Base-by-base conservation (phyloP, 2,797 vertebrate species). In the Babyrousa celebensis region DNA sequence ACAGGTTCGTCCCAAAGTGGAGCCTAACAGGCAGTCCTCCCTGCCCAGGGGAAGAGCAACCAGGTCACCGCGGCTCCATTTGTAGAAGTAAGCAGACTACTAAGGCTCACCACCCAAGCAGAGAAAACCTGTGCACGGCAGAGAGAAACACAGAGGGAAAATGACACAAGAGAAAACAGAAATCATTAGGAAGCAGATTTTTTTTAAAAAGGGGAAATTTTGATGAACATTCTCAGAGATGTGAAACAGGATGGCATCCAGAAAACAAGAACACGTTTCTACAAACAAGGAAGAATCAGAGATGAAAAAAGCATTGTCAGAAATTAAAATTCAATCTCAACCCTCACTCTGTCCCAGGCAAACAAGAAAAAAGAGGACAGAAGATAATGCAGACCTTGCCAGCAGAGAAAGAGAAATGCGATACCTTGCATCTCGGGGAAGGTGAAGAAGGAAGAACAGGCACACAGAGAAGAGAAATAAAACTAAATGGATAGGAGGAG, bases 281-380 rank as follows among this genome's bases (percentile, higher is more conserved):
- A 78, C 65, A 60, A 63, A 75, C 92, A 90, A 32, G 20, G 43
- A 40, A 75, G 93, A 80, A 63, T 43, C 36, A 93, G 40, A 95
- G 58, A 54, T 56, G 84, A 83, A 85, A 32, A 88, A 84, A 79
- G 43, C 10, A 25, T 18, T 63, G 7, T 36, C 80, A 20, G 15
- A 71, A 87, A 80, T 80, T 67, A 84, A 89, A 94, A 87, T 80
- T 56, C 15, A 85, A 32, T 32, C 32, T 36, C n/a, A 85, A 58
- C 0, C 43, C 25, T 21, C 4, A 65, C 17, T 9, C 18, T 75
- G 23, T 15, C 15, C 40, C 11, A 60, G 36, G 29, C 5, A 92
- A 75, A 82, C 60, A 75, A 70, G 3, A 32, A 93, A 12, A 86
- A 84, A 29, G 25, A 40, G 36, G 58, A 62, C 62, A n/a, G 6